These are phyloP conservation scores for Drosophila ercepeae DNA, from an alignment of 1,140 invertebrate species.

Conservation along the genomic window DNA sequence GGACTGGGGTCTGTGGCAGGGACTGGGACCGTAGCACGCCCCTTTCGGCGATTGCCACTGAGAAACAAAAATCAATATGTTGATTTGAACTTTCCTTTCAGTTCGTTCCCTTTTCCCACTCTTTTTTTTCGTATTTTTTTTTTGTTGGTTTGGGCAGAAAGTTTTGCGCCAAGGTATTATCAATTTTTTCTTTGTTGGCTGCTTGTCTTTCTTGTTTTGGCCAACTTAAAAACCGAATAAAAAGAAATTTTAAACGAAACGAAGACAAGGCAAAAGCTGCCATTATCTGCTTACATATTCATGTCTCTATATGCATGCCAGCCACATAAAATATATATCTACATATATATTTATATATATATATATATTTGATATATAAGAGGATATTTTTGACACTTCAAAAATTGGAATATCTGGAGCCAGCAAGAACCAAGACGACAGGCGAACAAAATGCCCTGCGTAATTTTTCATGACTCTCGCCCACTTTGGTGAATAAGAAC, in stretches of 20 bases:
- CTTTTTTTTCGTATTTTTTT: slow-evolving; percentile 2
- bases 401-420: slow-evolving; percentile 80
- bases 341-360: too few relatives aligned
- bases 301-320: slow-evolving; percentile 46
- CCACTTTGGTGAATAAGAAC: not conserved
- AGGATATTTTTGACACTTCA: slow-evolving; percentile 79
- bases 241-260: slow-evolving; percentile 18
- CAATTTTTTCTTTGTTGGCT: slow-evolving; percentile 32
- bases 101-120: slow-evolving; percentile 10
- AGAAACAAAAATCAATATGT: slow-evolving; percentile 76
- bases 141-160: slow-evolving; percentile 27
- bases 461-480: slow-evolving; percentile 67
- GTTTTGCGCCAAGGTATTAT: slow-evolving; percentile 52
- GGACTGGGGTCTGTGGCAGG: slow-evolving; percentile 26
- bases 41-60: slow-evolving; percentile 14
- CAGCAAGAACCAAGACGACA: slow-evolving; percentile 58
- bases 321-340: slow-evolving; percentile 47
- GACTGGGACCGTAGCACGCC: slow-evolving; percentile 39
- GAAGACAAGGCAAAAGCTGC: slow-evolving; percentile 25
- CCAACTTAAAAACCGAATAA: slow-evolving; percentile 35
- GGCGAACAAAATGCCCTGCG: slow-evolving; percentile 52
- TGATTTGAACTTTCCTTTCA: slow-evolving; percentile 71
- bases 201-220: slow-evolving; percentile 48
- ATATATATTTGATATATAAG: slow-evolving; percentile 52
- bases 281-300: slow-evolving; percentile 81